A percentile compares a stretch with the other conserved stretches of the same genome.
phyloP scores from a whole-genome alignment of 30 jellyfish, hydroid and myxozoan species.

The Nemopilema nomurai region DNA sequence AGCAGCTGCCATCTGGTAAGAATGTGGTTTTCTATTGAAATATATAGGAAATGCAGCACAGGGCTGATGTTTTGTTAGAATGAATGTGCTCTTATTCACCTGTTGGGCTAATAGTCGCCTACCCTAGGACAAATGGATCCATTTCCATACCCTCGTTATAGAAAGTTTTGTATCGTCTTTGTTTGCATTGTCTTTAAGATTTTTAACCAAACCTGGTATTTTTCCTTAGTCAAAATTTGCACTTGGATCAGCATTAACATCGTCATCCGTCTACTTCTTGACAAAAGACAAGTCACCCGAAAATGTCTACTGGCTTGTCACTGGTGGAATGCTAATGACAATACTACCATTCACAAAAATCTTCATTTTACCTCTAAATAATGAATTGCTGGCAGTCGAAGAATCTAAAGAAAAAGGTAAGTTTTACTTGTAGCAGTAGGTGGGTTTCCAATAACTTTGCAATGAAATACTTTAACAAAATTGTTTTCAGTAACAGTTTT shows the following conservation, averaged over 20 bases:
- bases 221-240: slow-evolving; percentile 65
- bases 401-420: slow-evolving; percentile 81
- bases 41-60: too few relatives aligned
- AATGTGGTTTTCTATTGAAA: background rate
- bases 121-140: too few relatives aligned
- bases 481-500: too few relatives aligned
- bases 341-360: slow-evolving; percentile 65
- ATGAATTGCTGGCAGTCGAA: slow-evolving; percentile 69
- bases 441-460: too few relatives aligned
- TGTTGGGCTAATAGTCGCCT: too few relatives aligned
- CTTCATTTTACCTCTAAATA: slow-evolving; percentile 71
- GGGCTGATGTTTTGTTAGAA: too few relatives aligned
- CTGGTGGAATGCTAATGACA: slow-evolving; percentile 76
- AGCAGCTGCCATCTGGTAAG: slow-evolving; percentile 64
- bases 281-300: slow-evolving; percentile 55
- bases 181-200: too few relatives aligned
- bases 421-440: background rate
- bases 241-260: slow-evolving; percentile 40
- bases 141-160: too few relatives aligned
- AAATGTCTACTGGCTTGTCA: slow-evolving; percentile 63
- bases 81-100: too few relatives aligned
- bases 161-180: too few relatives aligned
- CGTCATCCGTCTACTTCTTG: slow-evolving; percentile 61
- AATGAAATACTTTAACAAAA: too few relatives aligned
- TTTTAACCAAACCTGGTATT: too few relatives aligned